phyloP scores from a whole-genome alignment of 2,797 vertebrate species.

The Selene dorsalis region DNA sequence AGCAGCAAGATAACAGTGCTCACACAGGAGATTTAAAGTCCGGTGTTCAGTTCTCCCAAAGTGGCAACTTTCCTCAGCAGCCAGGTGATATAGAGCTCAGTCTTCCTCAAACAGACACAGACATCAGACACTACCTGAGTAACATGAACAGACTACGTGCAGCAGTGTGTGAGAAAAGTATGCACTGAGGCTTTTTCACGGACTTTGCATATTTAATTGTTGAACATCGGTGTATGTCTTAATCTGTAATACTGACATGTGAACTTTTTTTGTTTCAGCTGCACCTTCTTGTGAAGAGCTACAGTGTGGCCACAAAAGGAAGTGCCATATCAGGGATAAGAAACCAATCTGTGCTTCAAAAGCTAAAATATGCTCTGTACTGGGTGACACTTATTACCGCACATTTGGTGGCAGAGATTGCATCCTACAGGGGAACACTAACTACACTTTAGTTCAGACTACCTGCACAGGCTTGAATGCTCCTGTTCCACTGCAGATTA shows the following conservation, averaged over 20 bases:
- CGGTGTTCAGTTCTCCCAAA: constrained; percentile 1
- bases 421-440: constrained; percentile 46
- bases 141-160: constrained; percentile 29
- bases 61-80: neutral
- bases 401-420: constrained; percentile 51
- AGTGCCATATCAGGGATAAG: constrained; percentile 34
- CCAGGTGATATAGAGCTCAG: neutral
- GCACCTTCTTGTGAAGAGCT: constrained; percentile 34
- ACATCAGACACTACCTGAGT: constrained; percentile 40
- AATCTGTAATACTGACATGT: neutral
- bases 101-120: constrained; percentile 1
- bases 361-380: constrained; percentile 45
- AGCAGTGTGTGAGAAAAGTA: constrained; percentile 35
- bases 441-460: constrained; percentile 53
- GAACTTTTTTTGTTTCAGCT: neutral
- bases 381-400: constrained; percentile 44
- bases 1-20: constrained; percentile 6
- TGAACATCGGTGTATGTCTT: neutral
- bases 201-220: neutral
- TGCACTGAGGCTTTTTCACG: neutral
- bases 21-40: constrained; percentile 6
- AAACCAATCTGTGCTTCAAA: constrained; percentile 35
- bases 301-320: constrained; percentile 35
- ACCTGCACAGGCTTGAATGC: constrained; percentile 36
- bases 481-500: constrained; percentile 45